Conservation (phyloP, 2,113 vertebrate species). For the Salminus brasiliensis region DNA sequence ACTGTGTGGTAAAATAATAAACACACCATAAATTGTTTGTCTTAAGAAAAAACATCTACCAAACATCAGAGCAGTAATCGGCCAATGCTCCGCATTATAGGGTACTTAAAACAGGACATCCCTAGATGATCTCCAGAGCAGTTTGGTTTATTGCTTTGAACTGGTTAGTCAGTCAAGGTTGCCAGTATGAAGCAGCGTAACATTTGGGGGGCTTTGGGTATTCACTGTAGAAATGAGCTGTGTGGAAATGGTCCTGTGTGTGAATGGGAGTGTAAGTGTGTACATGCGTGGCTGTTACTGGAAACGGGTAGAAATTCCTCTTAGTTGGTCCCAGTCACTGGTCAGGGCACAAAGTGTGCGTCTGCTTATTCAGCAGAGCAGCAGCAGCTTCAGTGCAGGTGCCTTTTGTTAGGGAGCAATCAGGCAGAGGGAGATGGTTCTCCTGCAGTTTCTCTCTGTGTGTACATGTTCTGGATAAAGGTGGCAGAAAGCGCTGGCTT, state of each 20-base stretch:
- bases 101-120: too few species aligned
- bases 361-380: conserved; percentile 25
- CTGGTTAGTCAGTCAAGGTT: too few species aligned
- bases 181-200: too few species aligned
- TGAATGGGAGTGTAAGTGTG: too few species aligned
- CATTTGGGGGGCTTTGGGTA: too few species aligned
- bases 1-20: too few species aligned
- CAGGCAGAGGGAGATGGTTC: not conserved
- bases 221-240: too few species aligned
- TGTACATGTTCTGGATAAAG: not conserved
- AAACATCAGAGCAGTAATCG: too few species aligned
- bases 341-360: not conserved
- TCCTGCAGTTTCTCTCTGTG: not conserved
- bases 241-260: not conserved
- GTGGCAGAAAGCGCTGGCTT: conserved; percentile 3
- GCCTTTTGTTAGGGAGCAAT: conserved; percentile 21
- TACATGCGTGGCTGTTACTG: conserved; percentile 11
- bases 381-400: conserved; percentile 1
- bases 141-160: not conserved
- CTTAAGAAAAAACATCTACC: too few species aligned
- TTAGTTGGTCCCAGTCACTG: not conserved
- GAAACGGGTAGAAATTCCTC: conserved; percentile 3
- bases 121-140: not conserved
- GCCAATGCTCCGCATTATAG: too few species aligned
- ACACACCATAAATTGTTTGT: too few species aligned